These are phyloP conservation scores for Branchinecta lindahli DNA, from an alignment of 1,140 invertebrate species.

Conservation along the genomic window DNA sequence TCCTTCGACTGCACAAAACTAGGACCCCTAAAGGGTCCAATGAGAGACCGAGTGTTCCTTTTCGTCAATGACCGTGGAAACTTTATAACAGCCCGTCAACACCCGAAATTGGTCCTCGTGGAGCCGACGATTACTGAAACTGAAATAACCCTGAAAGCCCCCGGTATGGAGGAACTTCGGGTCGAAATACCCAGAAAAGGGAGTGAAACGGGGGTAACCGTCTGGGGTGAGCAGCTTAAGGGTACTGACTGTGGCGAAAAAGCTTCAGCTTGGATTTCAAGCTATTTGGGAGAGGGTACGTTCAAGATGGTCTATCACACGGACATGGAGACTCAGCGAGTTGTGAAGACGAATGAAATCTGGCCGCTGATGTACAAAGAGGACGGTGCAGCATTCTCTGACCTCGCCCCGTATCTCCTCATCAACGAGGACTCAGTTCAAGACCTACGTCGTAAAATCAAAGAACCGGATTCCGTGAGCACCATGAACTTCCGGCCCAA, in stretches of 20 bases:
- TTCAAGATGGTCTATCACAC: constrained; percentile 4
- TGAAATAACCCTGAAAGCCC: constrained; percentile 16
- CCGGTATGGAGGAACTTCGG: constrained; percentile 4
- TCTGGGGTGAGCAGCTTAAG: constrained; percentile 16
- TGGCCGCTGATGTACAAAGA: constrained; percentile 11
- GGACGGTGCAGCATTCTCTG: constrained; percentile 38
- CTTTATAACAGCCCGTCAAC: constrained; percentile 17
- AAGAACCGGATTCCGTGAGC: constrained; percentile 33
- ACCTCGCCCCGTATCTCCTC: constrained; percentile 41
- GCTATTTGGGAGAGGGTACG: background rate
- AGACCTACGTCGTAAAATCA: constrained; percentile 42
- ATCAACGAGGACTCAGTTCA: constrained; percentile 44
- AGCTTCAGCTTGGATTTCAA: constrained; percentile 13
- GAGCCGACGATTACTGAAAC: constrained; percentile 12
- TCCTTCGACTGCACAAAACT: constrained; percentile 24
- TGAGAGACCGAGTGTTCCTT: constrained; percentile 26
- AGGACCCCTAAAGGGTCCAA: constrained; percentile 23
- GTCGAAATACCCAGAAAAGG: background rate
- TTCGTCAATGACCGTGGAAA: constrained; percentile 17
- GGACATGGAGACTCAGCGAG: background rate
- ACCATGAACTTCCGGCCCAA: constrained; percentile 46
- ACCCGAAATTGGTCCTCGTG: constrained; percentile 19
- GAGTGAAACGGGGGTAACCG: constrained; percentile 12
- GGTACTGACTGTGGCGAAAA: constrained; percentile 15
- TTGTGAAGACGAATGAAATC: background rate